Evolutionary conservation across 1,140 invertebrate species (phyloP), one percentile per base, ranked within the genome.

Genomic region (Drosophila pandora): DNA sequence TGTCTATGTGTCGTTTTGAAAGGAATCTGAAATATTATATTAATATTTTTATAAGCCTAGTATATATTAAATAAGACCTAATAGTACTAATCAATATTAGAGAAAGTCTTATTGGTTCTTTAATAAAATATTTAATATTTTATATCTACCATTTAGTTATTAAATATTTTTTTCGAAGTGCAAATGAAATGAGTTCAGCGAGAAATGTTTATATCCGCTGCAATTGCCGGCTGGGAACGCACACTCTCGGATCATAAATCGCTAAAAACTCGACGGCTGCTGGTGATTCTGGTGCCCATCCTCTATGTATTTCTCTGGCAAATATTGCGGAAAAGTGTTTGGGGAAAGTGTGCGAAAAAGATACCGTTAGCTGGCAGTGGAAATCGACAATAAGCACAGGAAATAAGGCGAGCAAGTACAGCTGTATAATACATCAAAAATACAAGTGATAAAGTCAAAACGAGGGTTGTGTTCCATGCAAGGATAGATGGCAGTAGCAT

Each of bases 141-240:
- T 17, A 17, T 17, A 17, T 17, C 17, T 17, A 0, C 17, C 17
- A 17, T 17, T 45, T 10, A 47, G 7, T 47, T 23, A 7, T 43
- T 21, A 1, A 43, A 37, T 1, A 8, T 21, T 22, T 47, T 47
- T 47, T 47, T 47, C 8, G 50, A 73, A 76, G 61, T 81, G 69
- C 58, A 80, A 74, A 65, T 68, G 75, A 85, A 87, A 85, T 85
- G 81, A 85, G 81, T 82, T 85, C 82, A 87, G 71, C 52, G 50
- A 21, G 70, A 85, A 85, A 85, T 85, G 82, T 87, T 85, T 78
- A 85, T 85, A 85, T 85, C 82, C 82, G 82, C 64, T 85, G 82
- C 82, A 85, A 85, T 87, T 87, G 82, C 64, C 82, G 78, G 78
- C 74, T 68, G 58, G 64, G 60, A 74, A 57, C 61, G 64, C 41